Evolutionary conservation across 2,113 vertebrate species (phyloP), one percentile per base, ranked within the genome.

Genomic region (Lethenteron reissneri): DNA sequence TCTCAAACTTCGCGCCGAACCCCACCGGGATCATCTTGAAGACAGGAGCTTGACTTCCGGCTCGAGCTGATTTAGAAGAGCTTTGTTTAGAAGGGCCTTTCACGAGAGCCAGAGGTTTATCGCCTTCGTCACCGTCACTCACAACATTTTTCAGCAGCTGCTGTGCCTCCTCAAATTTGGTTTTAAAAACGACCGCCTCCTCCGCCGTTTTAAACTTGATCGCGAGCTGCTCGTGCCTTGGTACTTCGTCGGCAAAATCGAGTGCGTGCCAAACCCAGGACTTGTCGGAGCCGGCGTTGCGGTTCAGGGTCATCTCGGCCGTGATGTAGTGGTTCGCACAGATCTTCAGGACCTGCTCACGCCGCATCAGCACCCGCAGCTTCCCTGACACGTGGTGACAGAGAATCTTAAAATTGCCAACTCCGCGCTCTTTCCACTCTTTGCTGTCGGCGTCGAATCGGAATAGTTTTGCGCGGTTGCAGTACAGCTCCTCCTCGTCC

Each of bases 271-370:
- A 99, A 1, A 96, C 92, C 81, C 92, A 95, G 56, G 90, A 97
- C 76, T 84, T 92, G 76, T 97, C 92, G 41, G 91, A 99, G 12
- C 83, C 83, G 62, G 90, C 81, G 77, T 94, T 95, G 11, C 85
- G 87, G 77, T 84, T 86, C 56, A 99, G 78, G 17, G 85, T 83
- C 89, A 90, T 95, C 73, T 97, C 90, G 56, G 85, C 74, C 76
- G 79, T 95, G 74, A 99, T 92, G 72, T 95, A 96, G 79, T 99
- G 92, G 80, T 99, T 99, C 74, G 92, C 92, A 80, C 94, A 99
- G 72, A 99, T 94, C 78, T 99, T 99, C 25, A 99, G 78, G 19
- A 99, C 89, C 76, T 97, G 94, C 69, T 99, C 94, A 57, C 92
- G 84, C 77, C 94, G 89, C 94, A 99, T 99, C 19, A 99, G 77